Evolutionary conservation across 2,888 invertebrate genomes (phyloP).

Genomic region (Aromia moschata): DNA sequence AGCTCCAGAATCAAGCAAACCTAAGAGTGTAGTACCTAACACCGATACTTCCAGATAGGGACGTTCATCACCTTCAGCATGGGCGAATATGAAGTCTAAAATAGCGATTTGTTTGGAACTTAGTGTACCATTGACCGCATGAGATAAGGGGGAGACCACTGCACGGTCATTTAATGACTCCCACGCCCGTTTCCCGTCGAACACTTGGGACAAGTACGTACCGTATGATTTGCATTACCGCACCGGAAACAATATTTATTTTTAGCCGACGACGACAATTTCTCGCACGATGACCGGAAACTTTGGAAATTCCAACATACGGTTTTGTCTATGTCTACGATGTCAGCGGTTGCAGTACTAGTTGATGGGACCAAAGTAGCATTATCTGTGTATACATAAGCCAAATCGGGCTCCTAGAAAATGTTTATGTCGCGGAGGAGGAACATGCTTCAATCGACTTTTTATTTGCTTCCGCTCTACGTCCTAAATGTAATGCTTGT

Average conservation of each 20-base stretch:
- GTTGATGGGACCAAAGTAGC: neutral
- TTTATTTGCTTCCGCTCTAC: slow-evolving; percentile 2
- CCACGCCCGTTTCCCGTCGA: neutral
- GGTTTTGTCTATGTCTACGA: too few relatives aligned
- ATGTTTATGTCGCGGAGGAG: neutral
- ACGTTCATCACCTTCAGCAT: too few relatives aligned
- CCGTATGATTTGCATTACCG: neutral
- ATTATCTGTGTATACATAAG: slow-evolving; percentile 1
- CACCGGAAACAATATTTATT: slow-evolving; percentile 7
- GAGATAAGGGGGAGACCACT: neutral
- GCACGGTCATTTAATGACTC: neutral
- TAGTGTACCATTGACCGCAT: neutral
- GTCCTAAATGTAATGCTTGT: neutral
- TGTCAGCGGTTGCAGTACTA: neutral
- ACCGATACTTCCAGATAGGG: too few relatives aligned
- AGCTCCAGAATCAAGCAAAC: too few relatives aligned
- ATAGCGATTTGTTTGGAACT: neutral
- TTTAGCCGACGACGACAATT: neutral
- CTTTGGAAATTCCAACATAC: neutral
- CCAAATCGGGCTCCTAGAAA: slow-evolving; percentile 8
- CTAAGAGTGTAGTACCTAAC: too few relatives aligned
- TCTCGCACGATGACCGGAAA: slow-evolving; percentile 1
- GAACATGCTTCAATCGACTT: neutral
- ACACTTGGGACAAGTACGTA: slow-evolving; percentile 1
- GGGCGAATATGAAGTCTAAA: too few relatives aligned